Conservation (phyloP, 2,113 vertebrate species). For the Lophochroa leadbeateri region DNA sequence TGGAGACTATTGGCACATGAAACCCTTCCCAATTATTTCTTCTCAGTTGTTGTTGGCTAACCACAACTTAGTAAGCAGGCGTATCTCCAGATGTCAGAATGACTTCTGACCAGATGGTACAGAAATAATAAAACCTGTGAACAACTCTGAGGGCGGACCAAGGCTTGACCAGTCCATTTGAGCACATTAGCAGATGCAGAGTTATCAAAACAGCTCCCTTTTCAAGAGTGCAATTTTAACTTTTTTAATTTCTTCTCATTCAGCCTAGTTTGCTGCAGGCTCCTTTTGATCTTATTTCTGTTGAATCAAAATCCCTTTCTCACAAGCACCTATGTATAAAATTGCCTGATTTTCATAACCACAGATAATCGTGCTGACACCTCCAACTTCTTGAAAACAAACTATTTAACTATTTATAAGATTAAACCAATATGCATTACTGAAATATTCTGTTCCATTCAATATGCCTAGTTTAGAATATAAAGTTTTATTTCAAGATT, state of each 20-base stretch:
- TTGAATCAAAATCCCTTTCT: not conserved
- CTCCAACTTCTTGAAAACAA: not conserved
- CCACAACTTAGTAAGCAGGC: not conserved
- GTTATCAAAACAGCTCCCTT: not conserved
- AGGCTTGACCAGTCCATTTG: not conserved
- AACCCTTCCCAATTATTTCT: not conserved
- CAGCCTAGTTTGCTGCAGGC: not conserved
- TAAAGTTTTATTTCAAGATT: not conserved
- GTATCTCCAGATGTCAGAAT: not conserved
- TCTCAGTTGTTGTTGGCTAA: not conserved
- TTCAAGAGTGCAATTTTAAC: not conserved
- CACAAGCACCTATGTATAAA: not conserved
- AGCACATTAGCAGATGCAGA: not conserved
- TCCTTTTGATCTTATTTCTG: not conserved
- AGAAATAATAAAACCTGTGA: slow-evolving; percentile 19
- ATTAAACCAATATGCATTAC: not conserved
- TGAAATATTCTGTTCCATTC: not conserved
- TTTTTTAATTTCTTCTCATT: not conserved
- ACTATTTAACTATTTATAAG: not conserved
- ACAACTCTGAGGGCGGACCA: not conserved
- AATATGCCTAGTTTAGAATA: not conserved
- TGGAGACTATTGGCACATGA: not conserved
- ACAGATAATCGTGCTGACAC: not conserved
- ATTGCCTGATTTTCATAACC: not conserved
- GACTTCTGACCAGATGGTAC: slow-evolving; percentile 20